Conservation (phyloP, 1,140 invertebrate genomes). For the Daktulosphaira vitifoliae region DNA sequence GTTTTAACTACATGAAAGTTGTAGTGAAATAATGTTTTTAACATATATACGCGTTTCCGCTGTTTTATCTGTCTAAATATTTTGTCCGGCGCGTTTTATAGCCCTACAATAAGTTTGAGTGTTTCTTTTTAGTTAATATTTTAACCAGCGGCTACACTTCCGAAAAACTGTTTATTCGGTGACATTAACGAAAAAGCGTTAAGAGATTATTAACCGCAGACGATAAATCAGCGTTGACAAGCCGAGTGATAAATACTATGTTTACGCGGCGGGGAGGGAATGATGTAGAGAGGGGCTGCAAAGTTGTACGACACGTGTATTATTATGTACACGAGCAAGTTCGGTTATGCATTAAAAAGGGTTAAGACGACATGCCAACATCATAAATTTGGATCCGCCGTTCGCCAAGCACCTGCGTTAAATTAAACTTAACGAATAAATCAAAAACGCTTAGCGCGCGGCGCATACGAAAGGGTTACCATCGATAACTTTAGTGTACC, state of each 20-base stretch:
- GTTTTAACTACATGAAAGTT: too few species aligned
- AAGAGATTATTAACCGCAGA: constrained; percentile 19
- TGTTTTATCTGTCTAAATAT: not conserved
- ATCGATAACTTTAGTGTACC: not conserved
- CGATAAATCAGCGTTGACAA: constrained; percentile 31
- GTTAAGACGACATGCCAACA: constrained; percentile 22
- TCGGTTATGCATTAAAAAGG: constrained; percentile 31
- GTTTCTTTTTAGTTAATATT: not conserved
- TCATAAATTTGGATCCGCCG: constrained; percentile 27
- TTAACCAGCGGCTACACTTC: not conserved
- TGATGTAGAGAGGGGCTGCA: not conserved
- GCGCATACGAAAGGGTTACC: constrained; percentile 10
- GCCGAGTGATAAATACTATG: constrained; percentile 5
- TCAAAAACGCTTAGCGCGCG: constrained; percentile 10
- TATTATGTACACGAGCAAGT: not conserved
- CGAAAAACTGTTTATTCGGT: constrained; percentile 9
- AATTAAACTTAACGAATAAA: constrained; percentile 29
- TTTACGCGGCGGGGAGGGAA: not conserved
- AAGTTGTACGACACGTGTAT: not conserved
- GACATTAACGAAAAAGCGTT: constrained; percentile 29
- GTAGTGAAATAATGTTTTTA: too few species aligned
- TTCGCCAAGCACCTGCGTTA: constrained; percentile 12
- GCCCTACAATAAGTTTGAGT: not conserved
- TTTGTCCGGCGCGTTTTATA: constrained; percentile 4
- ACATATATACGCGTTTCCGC: not conserved